Conservation (phyloP, 2,113 vertebrate genomes). For the Podarcis raffonei region DNA sequence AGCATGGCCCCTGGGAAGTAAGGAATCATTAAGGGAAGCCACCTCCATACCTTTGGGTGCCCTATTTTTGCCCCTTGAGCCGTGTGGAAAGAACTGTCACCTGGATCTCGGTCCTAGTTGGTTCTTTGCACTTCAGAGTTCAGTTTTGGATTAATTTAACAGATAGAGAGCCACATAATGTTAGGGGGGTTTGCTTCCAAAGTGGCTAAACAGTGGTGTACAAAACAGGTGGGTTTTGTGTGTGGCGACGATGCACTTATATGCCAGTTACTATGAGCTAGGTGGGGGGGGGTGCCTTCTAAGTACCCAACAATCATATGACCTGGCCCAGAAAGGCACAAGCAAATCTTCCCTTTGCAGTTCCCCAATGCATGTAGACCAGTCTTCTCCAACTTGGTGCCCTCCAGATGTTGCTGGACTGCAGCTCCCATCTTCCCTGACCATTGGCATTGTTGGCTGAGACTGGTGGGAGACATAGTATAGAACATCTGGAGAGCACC, state of each 20-base stretch:
- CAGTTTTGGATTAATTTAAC: background rate
- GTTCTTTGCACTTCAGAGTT: background rate
- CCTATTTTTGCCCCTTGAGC: background rate
- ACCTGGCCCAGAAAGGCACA: background rate
- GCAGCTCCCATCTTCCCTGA: background rate
- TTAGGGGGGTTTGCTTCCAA: background rate
- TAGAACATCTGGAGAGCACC: background rate
- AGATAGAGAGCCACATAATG: background rate
- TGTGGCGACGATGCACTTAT: too few species aligned
- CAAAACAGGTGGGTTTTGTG: background rate
- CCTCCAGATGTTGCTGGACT: background rate
- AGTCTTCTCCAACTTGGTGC: background rate
- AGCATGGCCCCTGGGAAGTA: background rate
- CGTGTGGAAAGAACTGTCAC: background rate
- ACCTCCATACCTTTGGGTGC: background rate
- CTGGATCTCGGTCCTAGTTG: background rate
- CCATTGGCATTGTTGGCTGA: background rate
- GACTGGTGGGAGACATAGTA: background rate
- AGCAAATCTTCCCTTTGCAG: background rate
- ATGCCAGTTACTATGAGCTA: too few species aligned
- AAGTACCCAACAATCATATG: background rate
- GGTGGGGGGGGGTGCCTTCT: background rate
- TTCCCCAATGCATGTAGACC: background rate
- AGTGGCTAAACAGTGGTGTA: background rate
- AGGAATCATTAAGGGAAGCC: background rate